Evolutionary conservation across 2,797 vertebrate species (phyloP), one percentile per base, ranked within the genome.

Genomic region (Sebastes hubbsi): DNA sequence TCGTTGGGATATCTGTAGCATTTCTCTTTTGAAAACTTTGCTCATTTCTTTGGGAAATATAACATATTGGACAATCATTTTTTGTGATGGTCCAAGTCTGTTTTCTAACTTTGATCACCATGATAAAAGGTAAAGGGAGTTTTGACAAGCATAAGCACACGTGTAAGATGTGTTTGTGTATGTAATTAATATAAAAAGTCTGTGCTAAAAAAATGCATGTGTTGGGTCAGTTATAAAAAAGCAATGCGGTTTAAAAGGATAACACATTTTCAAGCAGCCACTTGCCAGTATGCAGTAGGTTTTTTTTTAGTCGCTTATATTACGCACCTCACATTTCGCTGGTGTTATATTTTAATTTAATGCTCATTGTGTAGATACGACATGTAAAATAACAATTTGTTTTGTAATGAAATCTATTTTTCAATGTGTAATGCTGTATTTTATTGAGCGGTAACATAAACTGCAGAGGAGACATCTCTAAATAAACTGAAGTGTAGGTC

Each of bases 361-460:
- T 85, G 80, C 72, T 85, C 58, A 76, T 76, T 91, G 76, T 93
- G 89, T 93, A 90, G 87, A 94, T 91, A 89, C 68, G 24, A 80
- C 62, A 56, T 89, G 88, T 93, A 84, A 85, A 88, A 89, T 87
- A 90, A 92, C 75, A 75, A 29, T 70, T 82, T 81, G 36, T 92
- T 69, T 89, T 88, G 62, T 89, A 83, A 85, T 75, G 79, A 84
- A 87, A 83, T 82, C 16, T 88, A 85, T 90, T 91, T 90, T 90
- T 84, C 82, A 85, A 22, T 79, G 58, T 72, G 29, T 71, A 72
- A 69, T 83, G 76, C 77, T 83, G 62, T 87, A 84, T 90, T 86
- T 87, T 89, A 84, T 83, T 59, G 22, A 85, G 69, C 72, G 62
- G 59, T 82, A 59, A 27, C 29, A 79, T 62, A 67, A 82, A 63